These are phyloP conservation scores for Pao palembangensis DNA, from an alignment of 2,113 vertebrate genomes.

Conservation along the genomic window DNA sequence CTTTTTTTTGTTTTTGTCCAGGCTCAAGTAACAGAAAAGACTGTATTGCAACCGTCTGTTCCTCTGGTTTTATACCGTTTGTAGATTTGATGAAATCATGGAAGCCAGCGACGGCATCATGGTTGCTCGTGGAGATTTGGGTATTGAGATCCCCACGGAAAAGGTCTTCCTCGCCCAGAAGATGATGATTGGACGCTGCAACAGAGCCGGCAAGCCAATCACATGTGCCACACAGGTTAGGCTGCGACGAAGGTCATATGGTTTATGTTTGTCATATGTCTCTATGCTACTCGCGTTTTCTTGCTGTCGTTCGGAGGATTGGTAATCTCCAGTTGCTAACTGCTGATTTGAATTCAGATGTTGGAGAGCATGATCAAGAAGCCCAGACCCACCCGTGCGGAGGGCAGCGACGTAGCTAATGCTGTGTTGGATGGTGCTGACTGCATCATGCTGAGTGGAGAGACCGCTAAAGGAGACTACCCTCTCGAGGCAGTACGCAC, in stretches of 20 bases:
- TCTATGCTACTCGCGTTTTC: not conserved
- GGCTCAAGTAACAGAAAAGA: too few relatives aligned
- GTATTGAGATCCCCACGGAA: conserved; percentile 96
- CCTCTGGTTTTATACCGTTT: not conserved
- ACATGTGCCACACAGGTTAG: conserved; percentile 96
- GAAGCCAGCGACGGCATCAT: conserved; percentile 98
- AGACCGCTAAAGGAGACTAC: conserved; percentile 97
- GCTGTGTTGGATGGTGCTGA: conserved; percentile 94
- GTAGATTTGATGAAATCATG: conserved; percentile 98
- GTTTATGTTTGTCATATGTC: not conserved
- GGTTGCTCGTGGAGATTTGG: conserved; percentile 96
- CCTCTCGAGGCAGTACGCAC: conserved; percentile 97
- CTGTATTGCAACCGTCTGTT: too few relatives aligned
- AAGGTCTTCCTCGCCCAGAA: conserved; percentile 98
- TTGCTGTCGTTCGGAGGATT: not conserved
- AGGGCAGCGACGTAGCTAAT: conserved; percentile 96
- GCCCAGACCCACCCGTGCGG: conserved; percentile 90
- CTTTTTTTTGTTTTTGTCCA: not conserved
- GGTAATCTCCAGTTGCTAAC: not conserved
- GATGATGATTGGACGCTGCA: conserved; percentile 99
- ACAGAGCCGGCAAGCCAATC: conserved; percentile 93
- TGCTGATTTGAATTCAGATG: conserved; percentile 77
- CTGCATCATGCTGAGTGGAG: conserved; percentile 98
- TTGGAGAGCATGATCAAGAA: conserved; percentile 99
- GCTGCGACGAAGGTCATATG: not conserved